Evolutionary conservation across 2,888 invertebrate genomes (phyloP).

Genomic region (Clepsis dumicolana): DNA sequence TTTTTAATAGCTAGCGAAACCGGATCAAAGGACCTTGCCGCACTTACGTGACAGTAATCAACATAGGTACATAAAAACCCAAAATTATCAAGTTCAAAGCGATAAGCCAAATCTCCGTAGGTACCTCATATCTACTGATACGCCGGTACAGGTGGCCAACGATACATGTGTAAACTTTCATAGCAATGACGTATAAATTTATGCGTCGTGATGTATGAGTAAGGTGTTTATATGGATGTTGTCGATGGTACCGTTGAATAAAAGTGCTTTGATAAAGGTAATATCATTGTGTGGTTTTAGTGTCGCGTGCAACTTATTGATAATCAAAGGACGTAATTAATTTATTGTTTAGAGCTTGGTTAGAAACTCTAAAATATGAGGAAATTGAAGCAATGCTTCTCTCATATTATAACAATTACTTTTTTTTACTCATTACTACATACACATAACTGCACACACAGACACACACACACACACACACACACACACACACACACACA

Average conservation of each 20-base stretch:
- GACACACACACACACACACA: too few species aligned
- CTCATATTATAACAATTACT: too few species aligned
- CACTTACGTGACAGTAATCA: slow-evolving; percentile 30
- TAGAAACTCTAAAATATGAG: too few species aligned
- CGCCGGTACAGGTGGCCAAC: slow-evolving; percentile 10
- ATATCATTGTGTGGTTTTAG: not conserved
- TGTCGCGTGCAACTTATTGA: slow-evolving; percentile 30
- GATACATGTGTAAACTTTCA: slow-evolving; percentile 19
- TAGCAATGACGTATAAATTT: not conserved
- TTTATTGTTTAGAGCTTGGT: not conserved
- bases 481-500: too few species aligned
- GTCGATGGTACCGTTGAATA: slow-evolving; percentile 26
- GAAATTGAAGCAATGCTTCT: too few species aligned
- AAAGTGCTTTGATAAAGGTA: slow-evolving; percentile 20
- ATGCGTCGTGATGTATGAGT: not conserved
- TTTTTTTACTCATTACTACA: too few species aligned
- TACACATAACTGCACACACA: too few species aligned
- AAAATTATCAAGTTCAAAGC: slow-evolving; percentile 8
- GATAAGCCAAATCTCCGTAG: slow-evolving; percentile 21
- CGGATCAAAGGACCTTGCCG: slow-evolving; percentile 19
- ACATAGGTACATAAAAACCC: not conserved
- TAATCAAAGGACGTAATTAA: slow-evolving; percentile 3
- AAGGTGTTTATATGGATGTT: not conserved
- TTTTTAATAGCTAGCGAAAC: slow-evolving; percentile 27
- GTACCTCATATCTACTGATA: slow-evolving; percentile 17